Conservation (phyloP, 2,888 invertebrate species). For the Ochropleura plecta region DNA sequence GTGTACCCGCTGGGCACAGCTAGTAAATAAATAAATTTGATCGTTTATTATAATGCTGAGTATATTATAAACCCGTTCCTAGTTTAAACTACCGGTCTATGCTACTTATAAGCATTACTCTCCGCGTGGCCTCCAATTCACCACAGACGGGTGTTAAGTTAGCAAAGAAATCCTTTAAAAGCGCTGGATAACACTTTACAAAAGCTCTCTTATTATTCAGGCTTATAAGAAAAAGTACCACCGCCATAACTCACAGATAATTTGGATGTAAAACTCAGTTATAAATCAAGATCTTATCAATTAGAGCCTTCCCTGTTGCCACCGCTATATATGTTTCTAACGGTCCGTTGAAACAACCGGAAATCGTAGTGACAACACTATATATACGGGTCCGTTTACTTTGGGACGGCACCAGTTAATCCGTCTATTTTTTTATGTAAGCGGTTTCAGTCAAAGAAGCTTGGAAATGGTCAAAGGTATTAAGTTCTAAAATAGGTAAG, state of each 20-base stretch:
- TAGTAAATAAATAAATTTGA: no score
- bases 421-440: constrained; percentile 4
- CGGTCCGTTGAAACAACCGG: constrained; percentile 38
- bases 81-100: not conserved
- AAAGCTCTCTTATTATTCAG: not conserved
- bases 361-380: constrained; percentile 51
- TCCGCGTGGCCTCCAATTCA: not conserved
- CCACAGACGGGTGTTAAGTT: not conserved
- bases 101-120: not conserved
- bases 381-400: constrained; percentile 47
- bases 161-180: not conserved
- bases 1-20: no score
- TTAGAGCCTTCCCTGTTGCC: constrained; percentile 28
- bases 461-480: not conserved
- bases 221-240: not conserved
- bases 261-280: constrained; percentile 24
- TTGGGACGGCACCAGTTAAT: constrained; percentile 25
- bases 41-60: not conserved
- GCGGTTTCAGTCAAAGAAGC: not conserved
- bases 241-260: constrained; percentile 12
- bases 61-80: constrained; percentile 8
- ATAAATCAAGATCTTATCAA: constrained; percentile 56
- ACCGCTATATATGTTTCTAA: constrained; percentile 37
- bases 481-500: not conserved
- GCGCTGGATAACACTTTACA: not conserved